phyloP scores from a whole-genome alignment of 2,888 invertebrate genomes.

The Caprella mutica region DNA sequence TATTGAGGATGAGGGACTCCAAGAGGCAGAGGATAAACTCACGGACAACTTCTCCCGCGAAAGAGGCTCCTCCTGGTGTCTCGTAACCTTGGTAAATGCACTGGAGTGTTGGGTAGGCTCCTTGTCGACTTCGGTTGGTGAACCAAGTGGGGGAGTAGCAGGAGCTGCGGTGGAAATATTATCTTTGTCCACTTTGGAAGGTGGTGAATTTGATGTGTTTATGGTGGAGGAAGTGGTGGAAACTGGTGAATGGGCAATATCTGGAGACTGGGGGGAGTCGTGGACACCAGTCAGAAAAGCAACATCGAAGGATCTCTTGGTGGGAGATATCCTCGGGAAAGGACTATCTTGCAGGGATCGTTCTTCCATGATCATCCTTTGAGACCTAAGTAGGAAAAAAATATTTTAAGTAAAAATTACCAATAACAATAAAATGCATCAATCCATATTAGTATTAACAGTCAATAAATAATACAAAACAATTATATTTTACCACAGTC shows the following conservation, averaged over 20 bases:
- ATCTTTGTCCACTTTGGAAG: too few relatives aligned
- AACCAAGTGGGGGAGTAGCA: neutral
- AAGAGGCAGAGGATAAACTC: slow-evolving; percentile 4
- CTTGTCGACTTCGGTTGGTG: slow-evolving; percentile 31
- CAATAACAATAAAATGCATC: too few relatives aligned
- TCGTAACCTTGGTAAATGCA: slow-evolving; percentile 70
- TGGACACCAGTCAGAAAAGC: slow-evolving; percentile 79
- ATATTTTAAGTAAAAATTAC: too few relatives aligned
- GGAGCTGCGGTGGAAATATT: neutral
- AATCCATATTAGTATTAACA: too few relatives aligned
- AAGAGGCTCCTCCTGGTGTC: too few relatives aligned
- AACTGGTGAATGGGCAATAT: slow-evolving; percentile 9
- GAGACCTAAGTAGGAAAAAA: neutral
- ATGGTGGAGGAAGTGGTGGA: slow-evolving; percentile 32
- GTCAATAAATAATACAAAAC: too few relatives aligned
- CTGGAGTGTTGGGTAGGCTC: slow-evolving; percentile 52
- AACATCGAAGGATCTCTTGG: slow-evolving; percentile 75
- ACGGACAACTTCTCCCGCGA: slow-evolving; percentile 2
- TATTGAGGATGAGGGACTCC: slow-evolving; percentile 28
- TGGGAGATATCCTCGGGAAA: slow-evolving; percentile 24
- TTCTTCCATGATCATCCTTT: slow-evolving; percentile 15
- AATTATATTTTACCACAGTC: too few relatives aligned
- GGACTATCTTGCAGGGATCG: slow-evolving; percentile 9
- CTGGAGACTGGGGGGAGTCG: slow-evolving; percentile 55
- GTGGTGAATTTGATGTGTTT: slow-evolving; percentile 35